Conservation (phyloP, 2,113 vertebrate genomes). For the Setophaga kirtlandii region DNA sequence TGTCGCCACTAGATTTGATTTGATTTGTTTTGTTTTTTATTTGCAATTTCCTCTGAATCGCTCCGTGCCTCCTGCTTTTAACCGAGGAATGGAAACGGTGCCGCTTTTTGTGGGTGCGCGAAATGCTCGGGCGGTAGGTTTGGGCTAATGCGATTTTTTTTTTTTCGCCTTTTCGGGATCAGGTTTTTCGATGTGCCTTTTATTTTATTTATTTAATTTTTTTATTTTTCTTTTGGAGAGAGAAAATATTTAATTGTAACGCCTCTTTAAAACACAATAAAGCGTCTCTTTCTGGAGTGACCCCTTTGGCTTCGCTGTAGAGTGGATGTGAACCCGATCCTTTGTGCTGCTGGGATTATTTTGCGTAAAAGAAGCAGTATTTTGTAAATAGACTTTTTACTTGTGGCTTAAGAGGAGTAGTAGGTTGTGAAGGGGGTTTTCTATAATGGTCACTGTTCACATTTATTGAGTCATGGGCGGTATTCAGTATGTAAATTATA, state of each 20-base stretch:
- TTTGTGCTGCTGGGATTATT: background rate
- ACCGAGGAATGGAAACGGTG: constrained; percentile 48
- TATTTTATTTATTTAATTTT: background rate
- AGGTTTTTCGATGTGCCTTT: background rate
- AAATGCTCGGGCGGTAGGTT: constrained; percentile 61
- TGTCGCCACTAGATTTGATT: background rate
- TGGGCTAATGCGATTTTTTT: constrained; percentile 3
- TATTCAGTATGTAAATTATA: background rate
- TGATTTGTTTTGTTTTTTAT: constrained; percentile 13
- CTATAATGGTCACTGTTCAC: background rate
- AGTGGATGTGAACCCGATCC: background rate
- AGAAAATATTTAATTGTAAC: background rate
- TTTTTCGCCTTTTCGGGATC: background rate
- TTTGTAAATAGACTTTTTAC: background rate
- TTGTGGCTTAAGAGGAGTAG: background rate
- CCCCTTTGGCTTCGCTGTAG: background rate
- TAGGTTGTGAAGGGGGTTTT: background rate
- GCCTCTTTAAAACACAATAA: constrained; percentile 28
- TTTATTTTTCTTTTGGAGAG: background rate
- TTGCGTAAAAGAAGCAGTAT: background rate
- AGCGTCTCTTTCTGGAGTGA: background rate
- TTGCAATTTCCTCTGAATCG: constrained; percentile 23
- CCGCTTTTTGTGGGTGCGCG: constrained; percentile 36
- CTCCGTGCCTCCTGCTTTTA: constrained; percentile 19
- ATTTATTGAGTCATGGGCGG: background rate